These are phyloP conservation scores for Elanoides forficatus DNA, from an alignment of 2,113 vertebrate genomes.

Conservation along the genomic window DNA sequence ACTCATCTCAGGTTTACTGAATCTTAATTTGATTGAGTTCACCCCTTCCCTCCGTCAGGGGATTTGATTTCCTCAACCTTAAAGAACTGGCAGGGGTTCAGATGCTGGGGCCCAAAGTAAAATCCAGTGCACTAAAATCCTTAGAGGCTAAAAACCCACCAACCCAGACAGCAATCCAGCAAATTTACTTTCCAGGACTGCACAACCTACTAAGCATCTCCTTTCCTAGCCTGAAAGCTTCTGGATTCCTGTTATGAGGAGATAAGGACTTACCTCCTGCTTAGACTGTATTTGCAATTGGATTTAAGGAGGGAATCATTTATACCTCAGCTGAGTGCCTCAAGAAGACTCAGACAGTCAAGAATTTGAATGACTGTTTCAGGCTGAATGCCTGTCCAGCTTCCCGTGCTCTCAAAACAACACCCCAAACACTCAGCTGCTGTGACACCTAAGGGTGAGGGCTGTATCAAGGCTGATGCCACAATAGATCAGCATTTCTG, in stretches of 20 bases:
- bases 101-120: not conserved
- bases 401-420: not conserved
- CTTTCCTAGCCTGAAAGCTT: conserved; percentile 26
- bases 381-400: not conserved
- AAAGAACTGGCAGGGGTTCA: not conserved
- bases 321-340: not conserved
- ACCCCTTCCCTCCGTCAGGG: not conserved
- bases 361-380: not conserved
- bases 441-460: not conserved
- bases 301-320: conserved; percentile 22
- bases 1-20: not conserved
- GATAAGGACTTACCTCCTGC: conserved; percentile 33
- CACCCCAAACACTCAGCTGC: not conserved
- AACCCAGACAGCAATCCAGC: not conserved
- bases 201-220: not conserved
- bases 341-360: not conserved
- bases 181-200: not conserved
- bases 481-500: not conserved
- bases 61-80: not conserved
- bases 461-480: not conserved
- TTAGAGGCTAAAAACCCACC: not conserved
- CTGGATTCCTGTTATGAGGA: not conserved
- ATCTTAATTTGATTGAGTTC: not conserved
- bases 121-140: not conserved
- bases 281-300: not conserved